Base-by-base conservation (phyloP, 1,140 invertebrate genomes). In the Globodera ellingtonae region DNA sequence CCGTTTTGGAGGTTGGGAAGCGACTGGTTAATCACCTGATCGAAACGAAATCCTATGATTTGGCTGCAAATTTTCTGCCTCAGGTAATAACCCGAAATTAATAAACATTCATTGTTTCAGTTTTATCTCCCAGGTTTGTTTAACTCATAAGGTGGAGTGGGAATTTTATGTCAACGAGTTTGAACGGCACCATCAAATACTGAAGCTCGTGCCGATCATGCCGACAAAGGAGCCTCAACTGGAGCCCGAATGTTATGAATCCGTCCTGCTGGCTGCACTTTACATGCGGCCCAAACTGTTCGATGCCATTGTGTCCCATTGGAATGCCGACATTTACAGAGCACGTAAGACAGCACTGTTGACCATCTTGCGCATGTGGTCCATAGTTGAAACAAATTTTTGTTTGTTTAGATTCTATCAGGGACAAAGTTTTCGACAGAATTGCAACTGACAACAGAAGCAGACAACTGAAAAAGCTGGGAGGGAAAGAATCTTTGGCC, bases 121-220 rank as follows among this genome's bases (percentile, higher is more conserved):
- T 52, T 52, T 10, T 52, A 52, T 52, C 18, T 83, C 80, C 8
- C 56, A 82, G 73, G 80, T 87, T 72, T 87, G 86, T 67, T 85
- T 76, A 52, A 77, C 80, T n/a, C 76, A 73, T 59, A 95, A 95
- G 90, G 92, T 93, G 59, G 91, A 95, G 21, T 99, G 97, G 97
- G 96, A 98, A 90, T 94, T 94, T 86, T 94, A 97, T 90, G 92
- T 98, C 47, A 93, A 94, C 78, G 95, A 95, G 90, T 99, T 99
- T 91, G 93, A 93, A 10, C 92, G 93, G 84, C 92, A 94, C 6
- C 93, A 94, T 83, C 94, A 96, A 84, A 90, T 98, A 10, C 91
- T 94, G 85, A 92, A 93, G 4, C 92, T 99, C 13, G 94, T 94
- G 86, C 91, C 93, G 0, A 96, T 95, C 90, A 91, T 99, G 69